phyloP scores from a whole-genome alignment of 2,113 vertebrate genomes.

The Apteryx mantelli region DNA sequence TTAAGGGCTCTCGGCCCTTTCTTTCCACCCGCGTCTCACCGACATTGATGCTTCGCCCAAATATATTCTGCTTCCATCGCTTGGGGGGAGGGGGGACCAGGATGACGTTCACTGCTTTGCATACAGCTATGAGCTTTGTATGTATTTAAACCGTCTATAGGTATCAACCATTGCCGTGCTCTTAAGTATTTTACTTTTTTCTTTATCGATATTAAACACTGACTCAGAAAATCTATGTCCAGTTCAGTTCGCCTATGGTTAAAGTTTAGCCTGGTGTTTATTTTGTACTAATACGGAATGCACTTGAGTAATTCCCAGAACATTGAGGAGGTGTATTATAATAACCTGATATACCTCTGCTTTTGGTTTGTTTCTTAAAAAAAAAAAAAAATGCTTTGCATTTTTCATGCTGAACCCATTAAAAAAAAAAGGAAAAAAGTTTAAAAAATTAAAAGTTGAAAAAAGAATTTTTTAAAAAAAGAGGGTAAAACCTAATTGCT shows the following conservation, averaged over 20 bases:
- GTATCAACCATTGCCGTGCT: constrained; percentile 27
- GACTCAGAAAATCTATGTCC: background rate
- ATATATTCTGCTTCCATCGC: constrained; percentile 51
- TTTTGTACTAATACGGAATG: constrained; percentile 79
- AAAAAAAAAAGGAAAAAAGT: constrained; percentile 32
- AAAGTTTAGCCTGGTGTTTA: constrained; percentile 62
- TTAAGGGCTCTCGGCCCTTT: background rate
- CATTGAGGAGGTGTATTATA: constrained; percentile 74
- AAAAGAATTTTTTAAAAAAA: constrained; percentile 59
- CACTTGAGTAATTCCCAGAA: constrained; percentile 79
- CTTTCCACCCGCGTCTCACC: constrained; percentile 3
- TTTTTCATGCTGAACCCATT: constrained; percentile 70
- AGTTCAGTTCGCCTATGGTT: constrained; percentile 60
- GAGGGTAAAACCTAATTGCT: constrained; percentile 76
- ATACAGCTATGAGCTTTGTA: constrained; percentile 23
- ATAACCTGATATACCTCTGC: constrained; percentile 78
- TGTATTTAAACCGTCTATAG: constrained; percentile 43
- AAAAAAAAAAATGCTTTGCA: constrained; percentile 30
- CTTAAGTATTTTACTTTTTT: constrained; percentile 22
- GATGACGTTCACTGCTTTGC: constrained; percentile 21
- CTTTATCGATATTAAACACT: constrained; percentile 7
- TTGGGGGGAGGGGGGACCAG: constrained; percentile 4
- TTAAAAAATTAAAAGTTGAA: background rate
- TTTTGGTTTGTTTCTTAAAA: constrained; percentile 53
- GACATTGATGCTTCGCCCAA: constrained; percentile 28